Base-by-base conservation (phyloP, 1,140 invertebrate genomes). In the Cephus cinctus region DNA sequence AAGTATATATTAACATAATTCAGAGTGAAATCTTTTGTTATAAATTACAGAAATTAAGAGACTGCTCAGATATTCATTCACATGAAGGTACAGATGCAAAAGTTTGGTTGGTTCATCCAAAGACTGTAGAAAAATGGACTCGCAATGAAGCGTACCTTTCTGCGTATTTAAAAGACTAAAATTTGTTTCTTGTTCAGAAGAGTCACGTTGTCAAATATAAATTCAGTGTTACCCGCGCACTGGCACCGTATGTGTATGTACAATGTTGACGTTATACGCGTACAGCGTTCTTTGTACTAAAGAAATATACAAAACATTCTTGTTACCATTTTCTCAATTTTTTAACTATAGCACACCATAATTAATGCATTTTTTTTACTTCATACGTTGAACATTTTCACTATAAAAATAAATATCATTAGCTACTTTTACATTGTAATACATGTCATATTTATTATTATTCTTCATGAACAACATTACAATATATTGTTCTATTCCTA, bases 81-180 rank as follows among this genome's bases (percentile, higher is more conserved):
- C 71, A 75, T 32, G 63, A 69, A 39, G 62, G 58, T 14, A 74
- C 65, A 1, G 57, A 63, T 23, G 69, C 71, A 19, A 73, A 69
- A 49, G 57, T 59, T n/a, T 73, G 66, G 64, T 40, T 69, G 5
- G 63, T 70, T 31, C 57, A 64, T 56, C 66, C 69, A 20, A 41
- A 54, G 34, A 23, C 41, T 5, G 50, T 71, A 11, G 32, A 48
- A 48, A 59, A 71, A 42, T 69, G 61, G 47, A 46, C 44, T n/a
- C 54, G 46, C 20, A 66, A 51, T 45, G 72, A 75, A 54, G 59
- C 69, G n/a, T 74, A 73, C 52, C 54, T 74, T 6, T 63, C 59
- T 27, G 40, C 20, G 15, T 72, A 63, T 46, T 52, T 69, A 5
- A 59, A 61, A 43, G 44, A 61, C 45, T 69, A 67, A 54, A 40